Base-by-base conservation (phyloP, 2,113 vertebrate genomes). In the Malurus melanocephalus region DNA sequence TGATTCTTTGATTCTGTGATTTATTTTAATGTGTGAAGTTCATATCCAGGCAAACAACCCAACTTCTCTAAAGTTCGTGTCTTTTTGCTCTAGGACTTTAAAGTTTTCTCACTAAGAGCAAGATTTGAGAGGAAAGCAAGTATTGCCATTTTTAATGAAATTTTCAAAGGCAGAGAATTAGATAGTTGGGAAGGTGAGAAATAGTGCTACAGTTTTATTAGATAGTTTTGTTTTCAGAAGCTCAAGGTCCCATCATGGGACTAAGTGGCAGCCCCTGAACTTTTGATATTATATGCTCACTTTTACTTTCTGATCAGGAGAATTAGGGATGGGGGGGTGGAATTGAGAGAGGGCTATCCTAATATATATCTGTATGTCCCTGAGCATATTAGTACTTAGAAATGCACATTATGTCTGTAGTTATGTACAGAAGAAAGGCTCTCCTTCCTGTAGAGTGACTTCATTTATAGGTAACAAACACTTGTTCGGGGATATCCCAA, bases 171-270 rank as follows among this genome's bases (percentile, higher is more conserved):
- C 64, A 75, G 21, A 65, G 61, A 45, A 40, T 42, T 27, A 64
- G 33, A 3, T 8, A 16, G 9, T 15, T 43, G 65, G 27, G 33
- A 64, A 53, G 26, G 18, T 23, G 42, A 87, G 51, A 85, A 85
- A n/a, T 4, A 35, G 42, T 33, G 48, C 48, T 76, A 9, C 27
- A 11, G 9, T 30, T 51, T 64, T 77, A 52, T 11, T 40, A 8
- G 1, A 3, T 19, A 43, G 22, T 61, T 85, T 90, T 18, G 43
- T 12, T 62, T 68, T 32, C 48, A 62, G 32, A 55, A 90, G 52
- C 52, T 52, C 46, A 12, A 1, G 10, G 24, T 79, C 52, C 16
- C 2, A 1, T n/a, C 0, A 0, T n/a, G 17, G 22, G 22, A 11
- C 33, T 75, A 23, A 14, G 16, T 71, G n/a, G 49, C 45, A 83